Evolutionary conservation across 2,113 vertebrate genomes (phyloP), one percentile per base, ranked within the genome.

Genomic region (Tachysurus vachellii): DNA sequence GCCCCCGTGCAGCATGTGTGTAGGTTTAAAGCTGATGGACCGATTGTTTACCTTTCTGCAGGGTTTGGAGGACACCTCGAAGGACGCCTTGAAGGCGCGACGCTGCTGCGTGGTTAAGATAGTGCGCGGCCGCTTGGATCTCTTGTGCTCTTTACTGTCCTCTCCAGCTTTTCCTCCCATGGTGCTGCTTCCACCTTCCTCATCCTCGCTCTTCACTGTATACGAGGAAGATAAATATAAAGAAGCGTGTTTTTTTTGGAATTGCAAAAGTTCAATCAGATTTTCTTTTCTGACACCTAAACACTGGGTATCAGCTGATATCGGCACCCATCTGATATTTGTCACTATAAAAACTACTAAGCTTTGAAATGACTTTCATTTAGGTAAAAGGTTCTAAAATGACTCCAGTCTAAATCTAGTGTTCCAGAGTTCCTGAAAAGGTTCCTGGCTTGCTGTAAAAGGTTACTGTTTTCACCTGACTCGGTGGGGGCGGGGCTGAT

Each of bases 31-130:
- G 8, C 0, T 28, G 8, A 1, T 19, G 17, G 4, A 66, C 4
- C 13, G n/a, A 10, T 17, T 8, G 16, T 28, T 88, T 83, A 98
- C 97, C 95, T 98, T 98, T 81, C 97, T 94, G 90, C 97, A 97
- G 13, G 97, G 97, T 61, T 98, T 98, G 6, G 97, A 97, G 16
- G 97, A 98, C 66, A 98, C 96, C 93, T 98, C 97, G n/a, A 98
- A 98, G 28, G 97, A 98, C 26, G 97, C 97, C 91, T 97, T 98
- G 93, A 97, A 98, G 0, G 97, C 97, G 0, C 97, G 94, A 0
- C 97, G 95, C 92, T 98, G 97, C 91, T 98, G 97, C 0, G 97
- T 98, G 91, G 97, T 98, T 26, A 98, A 90, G 92, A 98, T 98
- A 90, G 97, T 98, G 28, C 97, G 96, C 0, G 97, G 97, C 5